phyloP scores from a whole-genome alignment of 2,113 vertebrate species.

The Ceyx melanurus region DNA sequence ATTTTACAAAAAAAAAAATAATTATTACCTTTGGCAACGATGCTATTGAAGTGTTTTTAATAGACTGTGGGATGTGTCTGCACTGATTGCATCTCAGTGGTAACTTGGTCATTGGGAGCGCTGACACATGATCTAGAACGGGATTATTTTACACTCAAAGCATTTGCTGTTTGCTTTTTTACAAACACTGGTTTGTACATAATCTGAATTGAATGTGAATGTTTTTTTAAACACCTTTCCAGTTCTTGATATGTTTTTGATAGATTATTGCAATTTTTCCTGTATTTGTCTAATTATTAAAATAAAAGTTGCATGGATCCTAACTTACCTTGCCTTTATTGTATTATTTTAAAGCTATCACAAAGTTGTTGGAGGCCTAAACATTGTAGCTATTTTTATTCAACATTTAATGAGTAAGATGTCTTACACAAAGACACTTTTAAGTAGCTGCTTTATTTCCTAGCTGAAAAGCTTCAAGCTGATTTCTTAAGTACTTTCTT shows the following conservation, averaged over 20 bases:
- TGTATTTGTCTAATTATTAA: conserved; percentile 75
- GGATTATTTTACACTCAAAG: conserved; percentile 31
- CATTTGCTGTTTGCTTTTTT: conserved; percentile 59
- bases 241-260: conserved; percentile 73
- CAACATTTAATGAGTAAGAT: neutral
- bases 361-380: neutral
- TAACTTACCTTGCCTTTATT: neutral
- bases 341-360: conserved; percentile 1
- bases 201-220: conserved; percentile 71
- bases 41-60: conserved; percentile 5
- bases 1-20: neutral
- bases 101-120: neutral
- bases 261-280: conserved; percentile 71
- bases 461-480: neutral
- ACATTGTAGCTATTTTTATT: neutral
- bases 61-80: neutral
- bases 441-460: neutral
- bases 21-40: neutral
- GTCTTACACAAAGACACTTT: neutral
- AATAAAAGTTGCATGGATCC: conserved; percentile 72
- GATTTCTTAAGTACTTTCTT: neutral
- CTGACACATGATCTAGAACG: neutral
- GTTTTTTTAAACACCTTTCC: conserved; percentile 74
- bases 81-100: conserved; percentile 22
- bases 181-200: conserved; percentile 67